A percentile compares a stretch with the other conserved stretches of the same genome.
Conservation (phyloP, 2,797 vertebrate genomes). For the Acrossocheilus fasciatus region DNA sequence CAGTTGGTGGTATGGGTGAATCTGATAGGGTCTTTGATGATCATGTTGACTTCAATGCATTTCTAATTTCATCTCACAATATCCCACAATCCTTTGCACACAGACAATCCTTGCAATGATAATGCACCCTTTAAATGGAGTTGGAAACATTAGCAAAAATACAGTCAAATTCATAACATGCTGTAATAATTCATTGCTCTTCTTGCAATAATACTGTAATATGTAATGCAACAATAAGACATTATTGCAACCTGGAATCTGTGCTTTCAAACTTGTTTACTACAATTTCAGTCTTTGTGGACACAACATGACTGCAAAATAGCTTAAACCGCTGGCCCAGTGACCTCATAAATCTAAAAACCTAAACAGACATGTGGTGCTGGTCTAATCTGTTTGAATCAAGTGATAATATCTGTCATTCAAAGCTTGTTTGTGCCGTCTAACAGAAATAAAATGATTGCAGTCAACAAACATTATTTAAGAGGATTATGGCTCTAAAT, state of each 20-base stretch:
- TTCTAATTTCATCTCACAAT: background rate
- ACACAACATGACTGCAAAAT: conserved; percentile 11
- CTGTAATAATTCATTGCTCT: background rate
- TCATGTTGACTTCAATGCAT: background rate
- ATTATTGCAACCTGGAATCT: background rate
- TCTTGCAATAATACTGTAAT: background rate
- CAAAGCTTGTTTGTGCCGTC: conserved; percentile 29
- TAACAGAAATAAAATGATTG: conserved; percentile 14
- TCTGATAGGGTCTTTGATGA: conserved; percentile 7
- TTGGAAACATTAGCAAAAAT: background rate
- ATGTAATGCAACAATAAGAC: background rate
- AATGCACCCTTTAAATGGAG: background rate
- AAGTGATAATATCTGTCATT: conserved; percentile 44
- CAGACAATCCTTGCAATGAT: background rate
- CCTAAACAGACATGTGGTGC: conserved; percentile 1
- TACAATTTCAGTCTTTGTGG: background rate
- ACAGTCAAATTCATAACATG: background rate
- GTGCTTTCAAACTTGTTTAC: background rate
- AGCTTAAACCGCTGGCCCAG: background rate
- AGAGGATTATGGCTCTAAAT: conserved; percentile 40
- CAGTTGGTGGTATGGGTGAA: background rate
- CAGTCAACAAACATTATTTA: conserved; percentile 40
- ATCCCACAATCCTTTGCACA: background rate
- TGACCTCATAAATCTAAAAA: conserved; percentile 30
- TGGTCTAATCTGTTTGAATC: conserved; percentile 29